Percentiles rank a stretch among this genome's conserved stretches.
phyloP scores from a whole-genome alignment of 2,888 invertebrate species.

The Cataglyphis albicans region DNA sequence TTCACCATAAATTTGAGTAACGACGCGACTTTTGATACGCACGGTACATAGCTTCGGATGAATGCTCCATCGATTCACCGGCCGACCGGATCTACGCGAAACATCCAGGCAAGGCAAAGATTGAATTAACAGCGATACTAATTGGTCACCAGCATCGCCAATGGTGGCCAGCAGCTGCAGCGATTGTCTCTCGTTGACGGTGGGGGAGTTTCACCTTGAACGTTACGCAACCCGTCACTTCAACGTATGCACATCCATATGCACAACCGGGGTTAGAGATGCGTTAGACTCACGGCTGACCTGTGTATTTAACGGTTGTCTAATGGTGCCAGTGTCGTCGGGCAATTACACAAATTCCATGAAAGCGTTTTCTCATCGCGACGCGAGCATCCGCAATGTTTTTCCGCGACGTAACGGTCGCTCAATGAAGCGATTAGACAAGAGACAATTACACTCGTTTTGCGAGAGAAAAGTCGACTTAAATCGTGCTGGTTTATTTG shows the following conservation, averaged over 20 bases:
- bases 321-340: constrained; percentile 60
- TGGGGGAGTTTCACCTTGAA: constrained; percentile 81
- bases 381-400: constrained; percentile 21
- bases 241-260: constrained; percentile 62
- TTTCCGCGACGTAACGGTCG: constrained; percentile 57
- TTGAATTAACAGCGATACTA: constrained; percentile 72
- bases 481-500: neutral
- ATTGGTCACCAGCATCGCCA: constrained; percentile 59
- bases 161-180: constrained; percentile 45
- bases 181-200: constrained; percentile 62
- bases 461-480: neutral
- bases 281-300: constrained; percentile 8
- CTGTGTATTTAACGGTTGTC: constrained; percentile 40
- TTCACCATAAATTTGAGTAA: neutral
- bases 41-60: constrained; percentile 26
- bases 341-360: constrained; percentile 65
- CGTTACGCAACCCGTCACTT: constrained; percentile 76
- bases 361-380: constrained; percentile 46
- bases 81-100: constrained; percentile 59
- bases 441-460: neutral
- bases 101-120: constrained; percentile 54
- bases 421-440: constrained; percentile 60
- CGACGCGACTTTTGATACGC: constrained; percentile 24
- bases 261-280: constrained; percentile 60
- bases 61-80: constrained; percentile 55